Evolutionary conservation across 2,797 vertebrate genomes (phyloP), one percentile per base, ranked within the genome.

Genomic region (Betta splendens): DNA sequence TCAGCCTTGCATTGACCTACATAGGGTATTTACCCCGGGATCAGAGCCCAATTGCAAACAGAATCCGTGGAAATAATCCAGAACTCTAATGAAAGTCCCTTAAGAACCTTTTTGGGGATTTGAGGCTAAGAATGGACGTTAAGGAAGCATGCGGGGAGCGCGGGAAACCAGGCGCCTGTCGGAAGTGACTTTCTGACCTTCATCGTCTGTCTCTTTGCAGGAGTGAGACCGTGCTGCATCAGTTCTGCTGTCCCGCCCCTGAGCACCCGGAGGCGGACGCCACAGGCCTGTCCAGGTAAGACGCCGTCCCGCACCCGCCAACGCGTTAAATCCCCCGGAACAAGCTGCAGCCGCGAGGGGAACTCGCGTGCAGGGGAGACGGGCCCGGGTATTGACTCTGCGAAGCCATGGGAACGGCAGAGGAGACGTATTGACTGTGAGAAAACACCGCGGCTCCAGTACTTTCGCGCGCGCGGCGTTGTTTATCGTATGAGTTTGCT

Each of bases 171-270:
- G 17, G 21, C 22, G 45, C 29, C 50, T 52, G 62, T 58, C 60
- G 59, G 7, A 46, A 39, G 43, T 43, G 45, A 72, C 49, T 45
- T 3, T 22, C 33, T 60, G 53, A 66, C 59, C 47, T 48, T 72
- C 44, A 28, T 67, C 23, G 17, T 67, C 23, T 60, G 56, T 49
- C 65, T 40, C 55, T 72, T 64, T 50, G 21, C 91, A 99, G 97
- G 90, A 99, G 94, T 76, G 95, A 98, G 89, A 98, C 93, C 0
- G 96, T 98, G 83, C 93, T 99, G 85, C 97, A 99, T 87, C 97
- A 98, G 86, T 99, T 99, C 86, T 99, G 97, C 86, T 98, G 97
- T 80, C 97, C 97, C 2, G 97, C 95, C 15, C 96, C 95, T 2
- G 97, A 99, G 8, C 88, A 96, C 72, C 94, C 94, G 76, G 96